Evolutionary conservation across 2,888 invertebrate genomes (phyloP), one percentile per base, ranked within the genome.

Genomic region (Cinara cedri): DNA sequence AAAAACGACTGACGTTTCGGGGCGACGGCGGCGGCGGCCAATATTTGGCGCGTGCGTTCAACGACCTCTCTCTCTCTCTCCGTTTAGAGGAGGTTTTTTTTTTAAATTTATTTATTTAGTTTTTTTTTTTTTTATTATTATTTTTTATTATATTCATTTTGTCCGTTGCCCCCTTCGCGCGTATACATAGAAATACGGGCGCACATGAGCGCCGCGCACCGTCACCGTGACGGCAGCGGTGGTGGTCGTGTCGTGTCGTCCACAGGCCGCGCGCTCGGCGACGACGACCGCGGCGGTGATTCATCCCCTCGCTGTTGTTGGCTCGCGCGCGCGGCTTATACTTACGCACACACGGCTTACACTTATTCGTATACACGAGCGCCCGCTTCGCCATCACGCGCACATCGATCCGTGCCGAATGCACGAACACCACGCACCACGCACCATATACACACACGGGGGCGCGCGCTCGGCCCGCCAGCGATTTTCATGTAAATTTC

Each of bases 11-110:
- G 74, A 65, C 74, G 44, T 75, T 75, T 75, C 63, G 9, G 51
- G n/a, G n/a, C n/a, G n/a, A n/a, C n/a, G n/a, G 19, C 51, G 60
- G 60, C 46, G 62, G 49, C 26, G 49, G 60, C 74, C 63, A 54
- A 74, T 65, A 49, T 78, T 70, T n/a, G 78, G 78, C 78, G 78
- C 70, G 78, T 70, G 78, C 78, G 78, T 78, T 78, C 78, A 78
- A 70, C 78, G 78, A 78, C 70, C 78, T 78, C 60, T 70, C 24
- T 54, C 62, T 21, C 49, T 68, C 19, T 6, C 34, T 10, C 51
- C 74, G 65, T 75, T 74, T 65, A 24, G 42, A 65, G 57, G 54
- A 44, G 24, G n/a, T 57, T 71, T 60, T 72, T 60, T 46, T 46
- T 34, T 34, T 34, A 4, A 4, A 4, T 34, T 34, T 34, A 4